Evolutionary conservation across 2,888 invertebrate species (phyloP).

Genomic region (Blastobasis lacticolella): DNA sequence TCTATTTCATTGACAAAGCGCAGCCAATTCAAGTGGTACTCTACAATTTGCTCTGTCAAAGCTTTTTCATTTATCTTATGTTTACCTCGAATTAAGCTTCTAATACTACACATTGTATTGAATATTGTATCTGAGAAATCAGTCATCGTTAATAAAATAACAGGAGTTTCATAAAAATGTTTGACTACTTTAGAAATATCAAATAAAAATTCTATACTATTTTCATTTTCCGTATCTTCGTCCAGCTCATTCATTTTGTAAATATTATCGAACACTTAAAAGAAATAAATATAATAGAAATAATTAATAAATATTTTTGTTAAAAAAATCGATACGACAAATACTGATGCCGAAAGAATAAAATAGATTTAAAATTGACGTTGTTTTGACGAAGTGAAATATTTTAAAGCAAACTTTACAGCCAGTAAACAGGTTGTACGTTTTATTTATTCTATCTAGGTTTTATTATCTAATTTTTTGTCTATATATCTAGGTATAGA

Average conservation of each 20-base stretch:
- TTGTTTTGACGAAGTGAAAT: too few relatives aligned
- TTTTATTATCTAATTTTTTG: too few relatives aligned
- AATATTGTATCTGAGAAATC: constrained; percentile 54
- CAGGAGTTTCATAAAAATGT: constrained; percentile 53
- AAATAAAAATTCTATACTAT: constrained; percentile 34
- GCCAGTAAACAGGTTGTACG: too few relatives aligned
- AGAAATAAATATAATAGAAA: too few relatives aligned
- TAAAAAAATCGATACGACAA: too few relatives aligned
- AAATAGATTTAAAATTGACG: too few relatives aligned
- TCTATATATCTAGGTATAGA: too few relatives aligned
- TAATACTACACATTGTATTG: constrained; percentile 43
- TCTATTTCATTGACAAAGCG: constrained; percentile 49
- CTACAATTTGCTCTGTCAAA: constrained; percentile 44
- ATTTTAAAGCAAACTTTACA: too few relatives aligned
- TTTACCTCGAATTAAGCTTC: constrained; percentile 28
- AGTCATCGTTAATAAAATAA: constrained; percentile 47
- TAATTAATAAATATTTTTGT: too few relatives aligned
- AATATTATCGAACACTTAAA: too few relatives aligned
- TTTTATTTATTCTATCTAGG: too few relatives aligned
- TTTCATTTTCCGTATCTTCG: not conserved
- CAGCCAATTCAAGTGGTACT: constrained; percentile 58
- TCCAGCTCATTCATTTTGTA: not conserved
- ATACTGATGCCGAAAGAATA: too few relatives aligned
- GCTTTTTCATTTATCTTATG: constrained; percentile 19
- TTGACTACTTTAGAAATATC: constrained; percentile 54